phyloP scores from a whole-genome alignment of 2,113 vertebrate species.

The Tachysurus fulvidraco region DNA sequence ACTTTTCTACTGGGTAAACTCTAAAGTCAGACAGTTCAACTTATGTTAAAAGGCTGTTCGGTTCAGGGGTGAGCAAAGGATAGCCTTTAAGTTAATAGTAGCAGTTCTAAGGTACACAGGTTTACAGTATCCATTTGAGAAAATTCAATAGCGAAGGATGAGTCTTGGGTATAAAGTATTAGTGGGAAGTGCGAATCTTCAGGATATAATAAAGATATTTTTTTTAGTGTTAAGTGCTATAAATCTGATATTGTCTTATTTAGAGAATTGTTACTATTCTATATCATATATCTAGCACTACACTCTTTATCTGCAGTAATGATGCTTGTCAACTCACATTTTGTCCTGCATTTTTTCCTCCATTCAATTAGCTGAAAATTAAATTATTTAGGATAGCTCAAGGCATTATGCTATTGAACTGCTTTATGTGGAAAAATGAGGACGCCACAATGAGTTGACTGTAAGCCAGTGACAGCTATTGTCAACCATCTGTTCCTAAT shows the following conservation, averaged over 20 bases:
- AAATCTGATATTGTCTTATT: neutral
- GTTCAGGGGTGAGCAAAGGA: neutral
- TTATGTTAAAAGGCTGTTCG: neutral
- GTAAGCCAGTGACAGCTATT: slow-evolving; percentile 22
- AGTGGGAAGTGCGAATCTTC: neutral
- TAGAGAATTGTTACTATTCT: neutral
- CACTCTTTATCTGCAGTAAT: neutral
- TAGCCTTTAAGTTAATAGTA: neutral
- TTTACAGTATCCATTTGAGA: neutral
- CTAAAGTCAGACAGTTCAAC: neutral
- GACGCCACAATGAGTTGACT: slow-evolving; percentile 27
- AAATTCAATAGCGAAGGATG: neutral
- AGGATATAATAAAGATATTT: neutral
- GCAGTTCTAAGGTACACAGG: neutral
- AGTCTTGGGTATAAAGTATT: neutral
- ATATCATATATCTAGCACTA: neutral
- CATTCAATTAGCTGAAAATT: neutral
- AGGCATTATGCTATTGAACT: slow-evolving; percentile 2
- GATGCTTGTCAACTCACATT: neutral
- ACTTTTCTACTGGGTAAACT: neutral
- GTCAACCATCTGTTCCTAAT: slow-evolving; percentile 31
- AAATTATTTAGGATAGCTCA: neutral
- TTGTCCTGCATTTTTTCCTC: neutral
- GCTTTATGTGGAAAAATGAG: slow-evolving; percentile 24
- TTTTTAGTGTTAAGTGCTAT: neutral